These are phyloP conservation scores for Lophotis ruficrista DNA, from an alignment of 2,113 vertebrate genomes.

Conservation along the genomic window DNA sequence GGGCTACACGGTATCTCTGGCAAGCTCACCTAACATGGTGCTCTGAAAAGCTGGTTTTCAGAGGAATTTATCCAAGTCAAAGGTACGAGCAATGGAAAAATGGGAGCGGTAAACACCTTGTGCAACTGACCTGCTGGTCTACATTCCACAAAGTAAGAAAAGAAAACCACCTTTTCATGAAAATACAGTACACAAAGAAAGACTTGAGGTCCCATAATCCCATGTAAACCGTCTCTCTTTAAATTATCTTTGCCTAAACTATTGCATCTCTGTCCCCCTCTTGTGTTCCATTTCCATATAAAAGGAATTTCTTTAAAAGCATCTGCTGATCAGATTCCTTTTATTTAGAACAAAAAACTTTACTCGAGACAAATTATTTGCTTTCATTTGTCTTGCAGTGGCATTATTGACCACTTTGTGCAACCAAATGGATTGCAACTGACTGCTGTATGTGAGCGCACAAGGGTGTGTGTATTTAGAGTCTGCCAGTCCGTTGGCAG, in stretches of 20 bases:
- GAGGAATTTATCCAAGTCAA: not conserved
- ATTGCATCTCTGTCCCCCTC: not conserved
- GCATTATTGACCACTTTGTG: not conserved
- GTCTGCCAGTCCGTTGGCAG: not conserved
- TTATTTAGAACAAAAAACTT: not conserved
- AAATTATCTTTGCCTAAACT: not conserved
- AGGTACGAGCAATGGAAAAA: not conserved
- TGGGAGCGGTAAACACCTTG: not conserved
- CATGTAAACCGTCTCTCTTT: not conserved
- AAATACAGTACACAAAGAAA: not conserved
- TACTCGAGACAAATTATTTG: not conserved
- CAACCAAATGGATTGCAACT: not conserved
- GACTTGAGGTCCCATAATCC: not conserved
- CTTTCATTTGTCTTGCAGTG: not conserved
- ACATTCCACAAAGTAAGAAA: not conserved
- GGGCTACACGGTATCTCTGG: not conserved
- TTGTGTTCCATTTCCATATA: not conserved
- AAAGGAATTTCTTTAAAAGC: not conserved
- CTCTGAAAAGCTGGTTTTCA: not conserved
- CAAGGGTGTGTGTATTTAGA: not conserved
- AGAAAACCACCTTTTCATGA: not conserved
- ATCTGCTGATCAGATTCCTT: not conserved
- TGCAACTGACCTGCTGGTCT: not conserved
- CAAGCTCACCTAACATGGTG: fast-evolving
- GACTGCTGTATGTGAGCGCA: not conserved